A percentile compares a stretch with the other conserved stretches of the same genome.
Evolutionary conservation across 2,888 invertebrate genomes (phyloP).

Genomic region (Amphipoea lucens): DNA sequence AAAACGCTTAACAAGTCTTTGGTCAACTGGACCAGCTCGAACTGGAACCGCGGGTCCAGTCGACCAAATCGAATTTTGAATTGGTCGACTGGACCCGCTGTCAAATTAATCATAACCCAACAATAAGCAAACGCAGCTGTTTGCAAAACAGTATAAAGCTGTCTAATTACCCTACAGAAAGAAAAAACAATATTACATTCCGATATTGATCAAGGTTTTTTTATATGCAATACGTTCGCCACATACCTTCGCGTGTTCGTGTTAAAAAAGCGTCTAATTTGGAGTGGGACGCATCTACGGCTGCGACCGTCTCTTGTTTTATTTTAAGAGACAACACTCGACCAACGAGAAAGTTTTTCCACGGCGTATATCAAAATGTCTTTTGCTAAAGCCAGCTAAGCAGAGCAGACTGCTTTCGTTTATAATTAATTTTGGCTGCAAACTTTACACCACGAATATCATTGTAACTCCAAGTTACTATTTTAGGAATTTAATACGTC

Average conservation of each 20-base stretch:
- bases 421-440: constrained; percentile 74
- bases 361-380: constrained; percentile 75
- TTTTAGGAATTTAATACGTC: constrained; percentile 71
- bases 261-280: constrained; percentile 54
- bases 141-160: no score
- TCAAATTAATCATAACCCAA: no score
- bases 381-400: constrained; percentile 72
- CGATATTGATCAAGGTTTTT: constrained; percentile 17
- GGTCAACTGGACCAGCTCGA: no score
- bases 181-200: constrained; percentile 3
- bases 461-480: constrained; percentile 68
- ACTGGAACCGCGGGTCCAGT: no score
- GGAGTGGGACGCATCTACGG: constrained; percentile 49
- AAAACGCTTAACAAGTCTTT: no score
- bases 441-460: constrained; percentile 71
- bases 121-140: neutral
- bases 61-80: no score
- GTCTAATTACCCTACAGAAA: neutral
- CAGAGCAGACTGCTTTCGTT: constrained; percentile 69
- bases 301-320: constrained; percentile 61
- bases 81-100: no score
- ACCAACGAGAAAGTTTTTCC: constrained; percentile 69
- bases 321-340: constrained; percentile 66
- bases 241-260: constrained; percentile 33
- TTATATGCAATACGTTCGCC: constrained; percentile 11